These are phyloP conservation scores for Panagrolaimus sp. DNA, from an alignment of 1,140 invertebrate genomes.

Conservation along the genomic window DNA sequence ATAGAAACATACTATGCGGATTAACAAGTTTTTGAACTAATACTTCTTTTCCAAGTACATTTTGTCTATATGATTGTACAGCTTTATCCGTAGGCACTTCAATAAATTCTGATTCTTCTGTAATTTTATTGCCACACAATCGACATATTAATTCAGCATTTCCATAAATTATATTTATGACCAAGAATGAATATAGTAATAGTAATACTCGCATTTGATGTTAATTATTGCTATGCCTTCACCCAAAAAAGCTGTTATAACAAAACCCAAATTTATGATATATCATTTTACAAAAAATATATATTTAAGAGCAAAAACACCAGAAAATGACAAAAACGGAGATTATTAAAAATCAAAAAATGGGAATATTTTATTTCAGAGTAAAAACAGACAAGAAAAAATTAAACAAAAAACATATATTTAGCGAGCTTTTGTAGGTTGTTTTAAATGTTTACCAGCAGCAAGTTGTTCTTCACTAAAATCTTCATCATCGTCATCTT, in stretches of 20 bases:
- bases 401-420: not conserved
- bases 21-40: not conserved
- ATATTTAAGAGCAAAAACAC: too few species aligned
- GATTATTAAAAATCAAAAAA: too few species aligned
- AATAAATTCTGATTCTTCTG: not conserved
- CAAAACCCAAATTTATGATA: slow-evolving; percentile 5
- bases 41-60: not conserved
- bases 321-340: too few species aligned
- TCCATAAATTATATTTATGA: not conserved
- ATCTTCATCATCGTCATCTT: not conserved
- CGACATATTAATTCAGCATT: not conserved
- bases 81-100: not conserved
- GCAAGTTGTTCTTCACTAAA: slow-evolving; percentile 1
- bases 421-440: not conserved
- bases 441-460: not conserved
- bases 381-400: not conserved
- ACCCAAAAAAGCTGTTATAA: not conserved
- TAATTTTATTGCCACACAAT: not conserved
- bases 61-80: not conserved
- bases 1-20: not conserved
- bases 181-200: not conserved
- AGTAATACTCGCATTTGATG: not conserved
- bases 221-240: not conserved
- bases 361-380: not conserved
- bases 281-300: too few species aligned